A percentile compares a stretch with the other conserved stretches of the same genome.
Conservation (phyloP, 2,797 vertebrate species). For the Chrysolophus pictus region DNA sequence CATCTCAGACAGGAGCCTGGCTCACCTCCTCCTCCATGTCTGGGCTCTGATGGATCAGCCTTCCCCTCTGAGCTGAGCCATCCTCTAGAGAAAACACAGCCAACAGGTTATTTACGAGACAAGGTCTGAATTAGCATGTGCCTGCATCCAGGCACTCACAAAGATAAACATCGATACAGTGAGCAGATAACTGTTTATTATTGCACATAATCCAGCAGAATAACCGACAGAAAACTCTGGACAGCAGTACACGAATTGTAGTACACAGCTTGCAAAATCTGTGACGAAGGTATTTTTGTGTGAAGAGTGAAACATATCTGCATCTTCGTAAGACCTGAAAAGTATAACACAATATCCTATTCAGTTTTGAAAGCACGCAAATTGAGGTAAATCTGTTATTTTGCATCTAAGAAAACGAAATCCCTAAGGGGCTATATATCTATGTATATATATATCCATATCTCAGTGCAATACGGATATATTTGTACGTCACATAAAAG, state of each 20-base stretch:
- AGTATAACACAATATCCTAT: conserved; percentile 73
- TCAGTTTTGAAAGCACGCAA: conserved; percentile 75
- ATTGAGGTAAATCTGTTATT: conserved; percentile 78
- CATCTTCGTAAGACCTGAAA: conserved; percentile 83
- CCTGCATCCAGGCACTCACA: not conserved
- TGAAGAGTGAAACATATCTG: conserved; percentile 64
- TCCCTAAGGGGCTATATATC: conserved; percentile 52
- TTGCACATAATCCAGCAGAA: conserved; percentile 78
- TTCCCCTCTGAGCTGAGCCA: not conserved
- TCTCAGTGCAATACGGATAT: conserved; percentile 26
- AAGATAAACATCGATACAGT: conserved; percentile 49
- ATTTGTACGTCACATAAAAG: conserved; percentile 60
- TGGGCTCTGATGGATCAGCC: not conserved
- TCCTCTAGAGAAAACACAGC: not conserved
- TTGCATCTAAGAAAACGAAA: conserved; percentile 72
- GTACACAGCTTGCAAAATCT: conserved; percentile 68
- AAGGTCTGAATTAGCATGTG: not conserved
- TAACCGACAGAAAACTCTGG: conserved; percentile 64
- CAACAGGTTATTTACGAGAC: not conserved
- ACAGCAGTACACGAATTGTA: conserved; percentile 61
- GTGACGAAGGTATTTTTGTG: conserved; percentile 64
- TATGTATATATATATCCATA: conserved; percentile 27
- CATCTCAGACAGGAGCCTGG: not conserved
- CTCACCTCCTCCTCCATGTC: not conserved
- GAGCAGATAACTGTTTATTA: conserved; percentile 78